Evolutionary conservation across 1,140 invertebrate genomes (phyloP).

Genomic region (Drosophila setifemur): DNA sequence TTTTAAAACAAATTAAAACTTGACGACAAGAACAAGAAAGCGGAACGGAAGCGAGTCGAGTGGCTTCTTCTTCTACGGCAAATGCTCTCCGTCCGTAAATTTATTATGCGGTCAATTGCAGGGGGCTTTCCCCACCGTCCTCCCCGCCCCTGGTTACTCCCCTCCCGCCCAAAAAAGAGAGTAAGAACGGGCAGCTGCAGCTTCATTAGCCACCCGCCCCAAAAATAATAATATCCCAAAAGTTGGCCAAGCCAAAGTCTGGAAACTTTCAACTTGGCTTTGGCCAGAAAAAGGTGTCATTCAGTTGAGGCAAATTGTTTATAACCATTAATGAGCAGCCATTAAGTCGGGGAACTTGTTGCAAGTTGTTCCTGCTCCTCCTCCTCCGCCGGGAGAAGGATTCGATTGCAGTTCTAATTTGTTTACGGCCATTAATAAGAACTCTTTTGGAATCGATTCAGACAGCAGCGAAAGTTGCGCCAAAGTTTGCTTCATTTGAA

Average conservation of each 20-base stretch:
- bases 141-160: too few species aligned
- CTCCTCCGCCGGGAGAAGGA: too few species aligned
- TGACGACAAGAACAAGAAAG: constrained; percentile 49
- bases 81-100: constrained; percentile 24
- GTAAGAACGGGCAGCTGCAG: neutral
- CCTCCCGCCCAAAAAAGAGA: constrained; percentile 1
- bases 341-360: too few species aligned
- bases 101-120: constrained; percentile 67
- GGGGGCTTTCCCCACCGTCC: too few species aligned
- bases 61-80: constrained; percentile 14
- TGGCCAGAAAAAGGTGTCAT: too few species aligned
- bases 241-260: neutral
- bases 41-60: constrained; percentile 27
- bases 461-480: neutral
- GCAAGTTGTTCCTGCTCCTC: neutral
- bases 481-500: constrained; percentile 6
- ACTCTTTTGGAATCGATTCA: neutral
- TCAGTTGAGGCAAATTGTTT: too few species aligned
- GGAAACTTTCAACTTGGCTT: neutral
- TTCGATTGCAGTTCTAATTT: neutral
- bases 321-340: too few species aligned
- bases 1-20: constrained; percentile 80
- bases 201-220: constrained; percentile 2
- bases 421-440: neutral
- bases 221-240: neutral